phyloP scores from a whole-genome alignment of 2,113 vertebrate species.

The Campylomormyrus tamandua region DNA sequence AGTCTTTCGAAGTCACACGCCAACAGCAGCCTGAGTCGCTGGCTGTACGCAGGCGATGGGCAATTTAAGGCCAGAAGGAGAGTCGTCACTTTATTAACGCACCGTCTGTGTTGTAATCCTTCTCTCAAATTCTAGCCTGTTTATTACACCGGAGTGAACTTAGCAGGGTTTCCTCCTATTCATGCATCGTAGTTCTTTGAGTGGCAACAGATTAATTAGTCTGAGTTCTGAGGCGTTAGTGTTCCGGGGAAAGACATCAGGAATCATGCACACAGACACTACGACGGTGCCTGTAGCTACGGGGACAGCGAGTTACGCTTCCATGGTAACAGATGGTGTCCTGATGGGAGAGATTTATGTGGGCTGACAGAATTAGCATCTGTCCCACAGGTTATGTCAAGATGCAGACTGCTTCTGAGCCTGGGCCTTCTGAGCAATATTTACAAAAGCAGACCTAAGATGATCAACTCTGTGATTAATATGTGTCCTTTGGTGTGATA shows the following conservation, averaged over 20 bases:
- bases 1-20: neutral
- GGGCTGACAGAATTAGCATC: neutral
- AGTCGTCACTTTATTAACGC: neutral
- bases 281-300: neutral
- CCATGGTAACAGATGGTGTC: neutral
- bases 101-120: neutral
- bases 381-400: neutral
- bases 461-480: neutral
- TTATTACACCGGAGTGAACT: neutral
- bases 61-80: neutral
- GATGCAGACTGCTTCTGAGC: neutral
- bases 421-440: neutral
- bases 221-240: neutral
- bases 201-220: neutral
- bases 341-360: neutral
- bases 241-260: neutral
- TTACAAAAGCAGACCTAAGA: neutral
- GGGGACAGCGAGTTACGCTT: neutral
- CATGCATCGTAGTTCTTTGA: neutral
- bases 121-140: neutral
- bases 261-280: neutral
- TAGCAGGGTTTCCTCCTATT: neutral
- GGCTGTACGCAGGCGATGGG: neutral
- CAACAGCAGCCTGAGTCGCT: neutral
- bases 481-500: neutral